phyloP scores from a whole-genome alignment of 1,140 invertebrate genomes.

The Drosophila dunni region DNA sequence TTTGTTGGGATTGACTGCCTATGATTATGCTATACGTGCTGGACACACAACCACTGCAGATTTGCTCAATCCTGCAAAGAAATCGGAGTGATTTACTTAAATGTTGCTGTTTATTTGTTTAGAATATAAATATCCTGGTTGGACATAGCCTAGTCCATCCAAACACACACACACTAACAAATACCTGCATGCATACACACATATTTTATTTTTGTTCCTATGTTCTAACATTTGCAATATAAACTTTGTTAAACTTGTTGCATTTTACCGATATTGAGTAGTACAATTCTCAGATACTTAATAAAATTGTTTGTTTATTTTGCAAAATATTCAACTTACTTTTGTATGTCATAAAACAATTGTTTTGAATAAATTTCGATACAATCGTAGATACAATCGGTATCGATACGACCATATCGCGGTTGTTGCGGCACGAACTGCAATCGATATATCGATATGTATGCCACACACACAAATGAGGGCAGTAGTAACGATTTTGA shows the following conservation, averaged over 20 bases:
- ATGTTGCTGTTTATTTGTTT: too few species aligned
- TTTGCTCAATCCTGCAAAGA: conserved; percentile 14
- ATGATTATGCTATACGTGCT: conserved; percentile 84
- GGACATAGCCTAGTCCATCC: not conserved
- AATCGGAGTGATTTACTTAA: conserved; percentile 20
- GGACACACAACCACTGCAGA: conserved; percentile 68
- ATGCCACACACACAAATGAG: conserved; percentile 14
- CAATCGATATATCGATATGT: conserved; percentile 3
- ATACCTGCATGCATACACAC: not conserved
- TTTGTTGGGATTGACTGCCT: conserved; percentile 85
- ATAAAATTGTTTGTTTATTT: too few species aligned
- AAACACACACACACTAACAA: not conserved
- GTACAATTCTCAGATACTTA: conserved; percentile 18
- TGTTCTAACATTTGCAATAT: not conserved
- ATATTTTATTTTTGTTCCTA: conserved; percentile 4
- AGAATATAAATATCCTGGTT: too few species aligned
- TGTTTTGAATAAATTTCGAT: too few species aligned
- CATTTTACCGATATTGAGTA: conserved; percentile 8
- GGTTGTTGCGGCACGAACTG: too few species aligned
- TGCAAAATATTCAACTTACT: too few species aligned
- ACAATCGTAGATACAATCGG: too few species aligned
- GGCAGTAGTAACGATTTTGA: conserved; percentile 35
- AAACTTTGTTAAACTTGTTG: conserved; percentile 7
- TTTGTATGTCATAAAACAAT: too few species aligned
- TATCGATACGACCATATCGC: too few species aligned